A percentile compares a stretch with the other conserved stretches of the same genome.
Conservation (phyloP, 2,888 invertebrate species). For the Uloborus plumipes region DNA sequence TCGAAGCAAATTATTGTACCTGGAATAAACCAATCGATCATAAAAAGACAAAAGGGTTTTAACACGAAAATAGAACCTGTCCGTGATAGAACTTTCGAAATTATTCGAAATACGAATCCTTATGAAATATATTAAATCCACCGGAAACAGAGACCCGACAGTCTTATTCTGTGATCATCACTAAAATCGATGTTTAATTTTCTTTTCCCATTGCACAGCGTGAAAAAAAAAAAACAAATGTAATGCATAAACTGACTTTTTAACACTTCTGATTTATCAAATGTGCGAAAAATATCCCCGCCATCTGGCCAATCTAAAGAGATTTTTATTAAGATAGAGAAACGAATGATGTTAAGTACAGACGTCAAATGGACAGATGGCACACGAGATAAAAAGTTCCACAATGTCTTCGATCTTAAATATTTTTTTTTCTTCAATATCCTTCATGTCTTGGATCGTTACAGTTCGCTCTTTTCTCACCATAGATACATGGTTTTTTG, state of each 20-base stretch:
- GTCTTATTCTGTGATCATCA: too few species aligned
- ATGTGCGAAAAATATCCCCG: slow-evolving; percentile 20
- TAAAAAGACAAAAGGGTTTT: too few species aligned
- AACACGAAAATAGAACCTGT: too few species aligned
- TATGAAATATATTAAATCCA: too few species aligned
- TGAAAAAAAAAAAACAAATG: background rate
- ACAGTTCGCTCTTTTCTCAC: slow-evolving; percentile 12
- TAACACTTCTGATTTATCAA: slow-evolving; percentile 14
- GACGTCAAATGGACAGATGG: slow-evolving; percentile 49
- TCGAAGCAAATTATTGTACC: too few species aligned
- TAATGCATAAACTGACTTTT: slow-evolving; percentile 8
- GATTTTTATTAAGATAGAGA: slow-evolving; percentile 61
- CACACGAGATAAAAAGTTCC: slow-evolving; percentile 44
- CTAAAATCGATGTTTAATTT: too few species aligned
- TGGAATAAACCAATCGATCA: too few species aligned
- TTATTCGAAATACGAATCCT: too few species aligned
- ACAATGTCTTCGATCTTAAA: slow-evolving; percentile 36
- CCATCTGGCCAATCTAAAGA: slow-evolving; percentile 46
- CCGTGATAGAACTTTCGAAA: too few species aligned
- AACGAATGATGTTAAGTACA: slow-evolving; percentile 27
- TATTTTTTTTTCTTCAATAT: slow-evolving; percentile 10
- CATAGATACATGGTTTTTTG: slow-evolving; percentile 11
- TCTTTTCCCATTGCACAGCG: too few species aligned
- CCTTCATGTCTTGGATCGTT: slow-evolving; percentile 35
- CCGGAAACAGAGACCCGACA: too few species aligned